Base-by-base conservation (phyloP, 1,140 invertebrate genomes). In the Cydia amplana region DNA sequence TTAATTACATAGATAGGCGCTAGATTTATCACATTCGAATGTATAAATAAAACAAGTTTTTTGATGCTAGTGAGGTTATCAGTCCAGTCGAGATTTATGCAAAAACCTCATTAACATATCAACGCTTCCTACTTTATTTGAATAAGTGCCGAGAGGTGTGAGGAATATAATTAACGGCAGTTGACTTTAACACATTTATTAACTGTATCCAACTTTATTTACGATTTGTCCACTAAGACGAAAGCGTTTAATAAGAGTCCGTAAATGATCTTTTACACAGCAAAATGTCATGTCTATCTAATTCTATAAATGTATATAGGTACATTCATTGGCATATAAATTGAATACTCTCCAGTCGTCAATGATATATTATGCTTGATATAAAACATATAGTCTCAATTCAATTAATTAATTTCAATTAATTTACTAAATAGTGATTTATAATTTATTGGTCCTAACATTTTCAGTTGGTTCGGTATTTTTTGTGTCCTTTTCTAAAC, bases 71-170 rank as follows among this genome's bases (percentile, higher is more conserved):
- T 20, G 40, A 51, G 72, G 72, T 73, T 73, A 73, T 49, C 72
- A 73, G 72, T 73, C 49, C 73, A 36, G 20, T 25, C n/a, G 51
- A 74, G 73, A 74, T 74, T 63, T 63, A 74, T 74, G 73, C 73
- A 74, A 74, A 74, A 74, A 74, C 51, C 73, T 63, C 46, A 74
- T 74, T 74, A 55, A 16, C 73, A 74, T 74, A 74, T 74, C 55
- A 74, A 20, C 40, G 67, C 55, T 74, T 74, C 49, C 55, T 74
- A 40, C 25, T 63, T 74, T 25, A 73, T 73, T 70, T 70, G 28
- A 70, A 70, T 70, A 70, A 70, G 32, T 70, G 65, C 65, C 20
- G 65, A 36, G 65, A 70, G 65, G 65, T 70, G 65, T 40, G 28
- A 70, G 32, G 65, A 70, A 70, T 70, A 36, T 70, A 36, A 70